Evolutionary conservation across 2,797 vertebrate species (phyloP).

Genomic region (Cercopithecus mitis): DNA sequence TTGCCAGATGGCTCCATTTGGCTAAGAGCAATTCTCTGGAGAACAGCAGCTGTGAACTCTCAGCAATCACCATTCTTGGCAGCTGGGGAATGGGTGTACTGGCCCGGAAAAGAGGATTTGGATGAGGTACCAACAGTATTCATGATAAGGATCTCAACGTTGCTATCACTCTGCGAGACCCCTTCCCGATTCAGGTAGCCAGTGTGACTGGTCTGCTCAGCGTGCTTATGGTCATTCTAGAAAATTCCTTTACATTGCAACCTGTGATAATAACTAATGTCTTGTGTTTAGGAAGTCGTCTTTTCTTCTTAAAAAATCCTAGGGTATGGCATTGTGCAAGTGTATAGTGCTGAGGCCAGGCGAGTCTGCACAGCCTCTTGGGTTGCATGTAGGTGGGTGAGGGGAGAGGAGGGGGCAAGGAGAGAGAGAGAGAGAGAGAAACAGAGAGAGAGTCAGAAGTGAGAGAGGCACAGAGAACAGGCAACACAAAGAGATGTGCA

Average conservation of each 20-base stretch:
- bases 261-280: not conserved
- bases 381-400: not conserved
- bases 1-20: not conserved
- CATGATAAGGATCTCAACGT: not conserved
- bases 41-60: slow-evolving; percentile 35
- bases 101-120: not conserved
- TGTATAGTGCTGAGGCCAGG: not conserved
- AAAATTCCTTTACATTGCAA: slow-evolving; percentile 49
- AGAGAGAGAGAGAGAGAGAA: not conserved
- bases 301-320: slow-evolving; percentile 27
- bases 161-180: not conserved
- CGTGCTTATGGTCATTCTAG: not conserved
- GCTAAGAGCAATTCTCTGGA: slow-evolving; percentile 36
- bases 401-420: not conserved
- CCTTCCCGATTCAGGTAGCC: not conserved
- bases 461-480: not conserved
- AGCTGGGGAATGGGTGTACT: not conserved
- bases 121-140: not conserved
- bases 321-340: not conserved
- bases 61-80: not conserved
- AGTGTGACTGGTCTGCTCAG: not conserved
- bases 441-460: not conserved
- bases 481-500: not conserved
- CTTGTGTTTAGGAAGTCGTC: not conserved
- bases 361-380: not conserved